A percentile compares a stretch with the other conserved stretches of the same genome.
phyloP scores from a whole-genome alignment of 1,140 invertebrate species.

The Vanessa tameamea region DNA sequence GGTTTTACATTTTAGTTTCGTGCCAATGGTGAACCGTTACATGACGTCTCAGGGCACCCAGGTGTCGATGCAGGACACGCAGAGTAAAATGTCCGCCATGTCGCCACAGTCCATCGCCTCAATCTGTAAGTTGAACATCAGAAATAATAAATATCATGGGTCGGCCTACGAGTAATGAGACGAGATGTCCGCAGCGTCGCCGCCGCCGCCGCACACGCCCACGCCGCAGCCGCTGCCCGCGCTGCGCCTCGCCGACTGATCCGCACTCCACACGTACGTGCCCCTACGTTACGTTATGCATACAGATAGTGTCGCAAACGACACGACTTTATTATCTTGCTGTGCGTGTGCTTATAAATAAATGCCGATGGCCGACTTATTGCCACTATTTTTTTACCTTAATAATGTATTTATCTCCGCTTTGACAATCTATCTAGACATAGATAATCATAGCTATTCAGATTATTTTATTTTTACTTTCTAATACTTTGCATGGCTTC shows the following conservation, averaged over 20 bases:
- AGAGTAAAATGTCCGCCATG: conserved; percentile 73
- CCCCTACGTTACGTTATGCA: conserved; percentile 28
- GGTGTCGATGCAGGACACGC: conserved; percentile 75
- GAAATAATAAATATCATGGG: not conserved
- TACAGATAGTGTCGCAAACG: not conserved
- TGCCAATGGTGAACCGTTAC: conserved; percentile 79
- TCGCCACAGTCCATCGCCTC: conserved; percentile 79
- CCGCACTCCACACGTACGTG: conserved; percentile 15
- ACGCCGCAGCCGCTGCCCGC: conserved; percentile 75
- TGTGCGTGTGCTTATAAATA: no score
- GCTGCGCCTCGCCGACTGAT: conserved; percentile 74
- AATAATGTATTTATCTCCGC: no score
- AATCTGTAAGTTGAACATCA: conserved; percentile 61
- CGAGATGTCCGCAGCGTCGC: conserved; percentile 57
- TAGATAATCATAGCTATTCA: no score
- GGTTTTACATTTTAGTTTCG: conserved; percentile 61
- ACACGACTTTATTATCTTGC: no score
- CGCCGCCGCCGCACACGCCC: conserved; percentile 76
- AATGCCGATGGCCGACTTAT: no score
- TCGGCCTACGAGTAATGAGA: not conserved
- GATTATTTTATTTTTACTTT: no score
- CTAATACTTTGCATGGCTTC: no score
- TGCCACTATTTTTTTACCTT: no score
- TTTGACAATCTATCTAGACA: no score
- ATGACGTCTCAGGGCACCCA: conserved; percentile 80